Conservation (phyloP, 1,140 invertebrate genomes). For the Zaprionus vittiger region DNA sequence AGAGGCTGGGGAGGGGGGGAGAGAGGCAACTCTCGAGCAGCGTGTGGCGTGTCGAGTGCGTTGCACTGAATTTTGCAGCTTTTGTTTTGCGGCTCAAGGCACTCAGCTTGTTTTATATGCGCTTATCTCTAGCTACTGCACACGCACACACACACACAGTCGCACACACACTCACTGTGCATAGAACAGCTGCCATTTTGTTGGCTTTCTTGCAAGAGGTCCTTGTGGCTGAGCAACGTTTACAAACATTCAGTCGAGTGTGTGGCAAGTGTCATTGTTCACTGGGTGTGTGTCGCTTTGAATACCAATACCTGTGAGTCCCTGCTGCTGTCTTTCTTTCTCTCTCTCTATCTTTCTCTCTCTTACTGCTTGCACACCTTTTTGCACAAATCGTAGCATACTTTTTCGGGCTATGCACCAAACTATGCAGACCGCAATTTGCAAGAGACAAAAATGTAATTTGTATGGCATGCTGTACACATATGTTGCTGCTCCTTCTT, state of each 20-base stretch:
- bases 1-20: background rate
- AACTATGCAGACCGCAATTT: constrained; percentile 52
- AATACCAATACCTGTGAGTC: constrained; percentile 22
- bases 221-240: constrained; percentile 80
- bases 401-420: constrained; percentile 35
- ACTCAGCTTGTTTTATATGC: constrained; percentile 77
- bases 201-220: constrained; percentile 68
- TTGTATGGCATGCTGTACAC: constrained; percentile 40
- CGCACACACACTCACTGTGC: background rate
- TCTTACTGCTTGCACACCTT: background rate
- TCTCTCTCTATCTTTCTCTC: background rate
- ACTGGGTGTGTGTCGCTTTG: constrained; percentile 37
- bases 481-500: constrained; percentile 6
- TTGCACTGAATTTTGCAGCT: constrained; percentile 81
- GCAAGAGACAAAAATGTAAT: constrained; percentile 50
- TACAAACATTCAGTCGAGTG: constrained; percentile 81
- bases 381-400: constrained; percentile 42
- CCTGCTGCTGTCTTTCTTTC: background rate
- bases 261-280: constrained; percentile 74
- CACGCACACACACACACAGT: constrained; percentile 16
- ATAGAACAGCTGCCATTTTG: constrained; percentile 43
- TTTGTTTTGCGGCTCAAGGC: constrained; percentile 71
- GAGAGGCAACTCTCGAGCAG: constrained; percentile 16
- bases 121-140: constrained; percentile 67
- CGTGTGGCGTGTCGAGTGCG: constrained; percentile 68